Evolutionary conservation across 2,113 vertebrate species (phyloP), one percentile per base, ranked within the genome.

Genomic region (Oostethus manadensis): DNA sequence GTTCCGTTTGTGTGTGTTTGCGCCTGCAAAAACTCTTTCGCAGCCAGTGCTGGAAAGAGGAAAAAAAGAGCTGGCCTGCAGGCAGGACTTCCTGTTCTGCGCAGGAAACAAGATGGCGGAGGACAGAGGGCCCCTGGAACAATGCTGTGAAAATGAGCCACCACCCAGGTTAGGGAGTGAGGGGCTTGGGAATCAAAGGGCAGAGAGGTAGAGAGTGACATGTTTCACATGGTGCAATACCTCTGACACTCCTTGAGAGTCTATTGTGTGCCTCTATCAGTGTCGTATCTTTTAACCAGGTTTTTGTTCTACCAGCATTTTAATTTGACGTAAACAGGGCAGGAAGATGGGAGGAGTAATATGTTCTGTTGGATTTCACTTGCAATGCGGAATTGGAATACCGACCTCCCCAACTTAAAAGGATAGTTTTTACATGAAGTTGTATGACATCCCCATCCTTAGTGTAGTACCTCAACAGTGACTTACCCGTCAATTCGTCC

Each of bases 91-190:
- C 86, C 87, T 86, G 75, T 70, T 56, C 70, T 68, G 76, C 43
- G 79, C 71, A 81, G 82, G 85, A 88, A 88, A 82, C 80, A 87
- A 87, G 68, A 89, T 87, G 84, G 82, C 56, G 35, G 68, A 51
- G 60, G 53, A 77, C 11, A 23, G 57, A 66, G 77, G 54, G 78
- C 77, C 60, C 53, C 55, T 64, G 80, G 76, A 89, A 89, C 87
- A 89, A 89, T 89, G 77, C 84, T 89, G 87, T 87, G 87, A 88
- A 87, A 88, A 64, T 79, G 73, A 53, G 85, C 75, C 83, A 70
- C 76, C 85, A 77, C 85, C 87, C 87, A 87, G 82, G 82, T 87
- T 78, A 84, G 68, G 45, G 70, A 71, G 78, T 45, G 51, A 71
- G 62, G 62, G 16, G 60, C 69, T 78, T 65, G 74, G 76, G 69